A percentile compares a stretch with the other conserved stretches of the same genome.
Evolutionary conservation across 35 echinoderm and acorn worm genomes (phyloP).

Genomic region (Chiridota heheva): DNA sequence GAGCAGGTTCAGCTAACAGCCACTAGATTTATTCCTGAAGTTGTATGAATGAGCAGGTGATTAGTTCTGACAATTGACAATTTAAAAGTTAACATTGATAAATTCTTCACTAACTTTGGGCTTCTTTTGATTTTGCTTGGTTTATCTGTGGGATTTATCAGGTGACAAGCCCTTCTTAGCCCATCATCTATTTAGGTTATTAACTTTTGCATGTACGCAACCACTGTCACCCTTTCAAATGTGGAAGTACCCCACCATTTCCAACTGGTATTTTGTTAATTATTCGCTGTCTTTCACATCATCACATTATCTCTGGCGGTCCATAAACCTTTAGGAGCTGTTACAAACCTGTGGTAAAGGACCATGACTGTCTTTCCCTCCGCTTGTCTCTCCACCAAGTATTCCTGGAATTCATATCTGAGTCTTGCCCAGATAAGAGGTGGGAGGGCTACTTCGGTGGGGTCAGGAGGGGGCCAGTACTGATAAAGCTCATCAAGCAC

Average conservation of each 20-base stretch:
- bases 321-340: background rate
- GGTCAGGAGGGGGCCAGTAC: slow-evolving; percentile 85
- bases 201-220: too few relatives aligned
- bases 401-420: slow-evolving; percentile 83
- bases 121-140: too few relatives aligned
- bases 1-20: too few relatives aligned
- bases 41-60: too few relatives aligned
- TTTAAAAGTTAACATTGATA: too few relatives aligned
- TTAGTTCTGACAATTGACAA: too few relatives aligned
- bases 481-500: slow-evolving; percentile 96
- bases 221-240: background rate
- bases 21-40: too few relatives aligned
- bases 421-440: slow-evolving; percentile 82
- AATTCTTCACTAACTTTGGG: too few relatives aligned
- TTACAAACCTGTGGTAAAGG: slow-evolving; percentile 83
- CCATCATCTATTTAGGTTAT: too few relatives aligned
- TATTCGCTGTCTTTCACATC: background rate
- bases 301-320: background rate
- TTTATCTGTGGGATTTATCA: too few relatives aligned
- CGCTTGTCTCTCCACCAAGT: slow-evolving; percentile 83
- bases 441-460: slow-evolving; percentile 58
- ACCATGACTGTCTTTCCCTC: slow-evolving; percentile 82
- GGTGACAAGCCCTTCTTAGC: too few relatives aligned
- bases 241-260: too few relatives aligned
- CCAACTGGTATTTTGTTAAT: background rate